phyloP scores from a whole-genome alignment of 2,113 vertebrate genomes.

The Alouatta palliata region DNA sequence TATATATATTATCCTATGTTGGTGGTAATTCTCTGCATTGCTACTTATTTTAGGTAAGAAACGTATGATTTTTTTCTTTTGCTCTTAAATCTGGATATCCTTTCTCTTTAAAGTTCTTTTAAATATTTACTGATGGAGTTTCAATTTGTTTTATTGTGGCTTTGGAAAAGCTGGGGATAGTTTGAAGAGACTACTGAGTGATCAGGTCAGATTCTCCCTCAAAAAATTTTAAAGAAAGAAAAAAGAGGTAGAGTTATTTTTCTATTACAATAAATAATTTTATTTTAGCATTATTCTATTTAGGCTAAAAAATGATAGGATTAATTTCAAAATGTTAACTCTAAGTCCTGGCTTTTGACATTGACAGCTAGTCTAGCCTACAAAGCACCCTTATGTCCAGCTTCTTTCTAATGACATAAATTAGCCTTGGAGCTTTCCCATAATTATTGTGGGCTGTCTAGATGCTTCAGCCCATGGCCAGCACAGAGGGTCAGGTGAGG shows the following conservation, averaged over 20 bases:
- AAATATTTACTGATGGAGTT: conserved; percentile 3
- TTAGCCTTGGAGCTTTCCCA: background rate
- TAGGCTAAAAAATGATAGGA: background rate
- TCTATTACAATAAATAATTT: background rate
- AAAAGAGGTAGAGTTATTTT: background rate
- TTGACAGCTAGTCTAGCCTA: background rate
- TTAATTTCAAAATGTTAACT: background rate
- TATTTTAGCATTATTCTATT: background rate
- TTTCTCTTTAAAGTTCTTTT: conserved; percentile 19
- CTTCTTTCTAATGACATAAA: background rate
- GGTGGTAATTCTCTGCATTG: conserved; percentile 94
- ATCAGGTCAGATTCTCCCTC: background rate
- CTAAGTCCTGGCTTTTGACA: background rate
- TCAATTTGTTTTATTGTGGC: conserved; percentile 19
- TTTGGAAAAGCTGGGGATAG: background rate
- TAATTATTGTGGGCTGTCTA: background rate
- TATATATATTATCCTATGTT: conserved; percentile 98
- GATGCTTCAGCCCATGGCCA: background rate
- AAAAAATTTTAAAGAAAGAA: background rate
- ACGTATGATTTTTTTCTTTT: conserved; percentile 5
- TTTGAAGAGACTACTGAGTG: conserved; percentile 11
- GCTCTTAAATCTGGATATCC: background rate
- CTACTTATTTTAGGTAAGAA: conserved; percentile 93
- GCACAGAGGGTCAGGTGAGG: background rate
- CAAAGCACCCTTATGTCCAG: background rate